These are phyloP conservation scores for Xyliphius kryptos DNA, from an alignment of 2,113 vertebrate genomes.

Conservation along the genomic window DNA sequence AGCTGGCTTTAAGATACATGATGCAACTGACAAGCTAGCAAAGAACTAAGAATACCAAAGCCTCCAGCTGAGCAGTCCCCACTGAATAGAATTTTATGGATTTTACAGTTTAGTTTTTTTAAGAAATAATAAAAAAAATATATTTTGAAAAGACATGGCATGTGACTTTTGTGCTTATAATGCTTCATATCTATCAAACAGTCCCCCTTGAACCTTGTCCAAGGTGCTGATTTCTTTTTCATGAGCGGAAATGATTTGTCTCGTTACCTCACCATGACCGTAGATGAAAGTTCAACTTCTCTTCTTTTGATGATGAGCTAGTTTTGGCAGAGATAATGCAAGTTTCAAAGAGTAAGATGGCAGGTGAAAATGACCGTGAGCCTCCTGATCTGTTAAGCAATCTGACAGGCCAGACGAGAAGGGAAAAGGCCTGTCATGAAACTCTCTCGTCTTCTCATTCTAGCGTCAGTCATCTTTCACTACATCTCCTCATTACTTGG, in stretches of 20 bases:
- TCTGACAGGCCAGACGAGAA: constrained; percentile 31
- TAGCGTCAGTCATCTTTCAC: constrained; percentile 1
- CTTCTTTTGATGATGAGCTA: background rate
- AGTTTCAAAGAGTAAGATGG: constrained; percentile 1
- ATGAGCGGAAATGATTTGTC: constrained; percentile 7
- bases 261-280: background rate
- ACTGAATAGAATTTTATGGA: constrained; percentile 24
- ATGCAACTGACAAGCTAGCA: constrained; percentile 5
- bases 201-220: constrained; percentile 18
- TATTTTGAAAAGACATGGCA: constrained; percentile 33
- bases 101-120: constrained; percentile 9
- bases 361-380: constrained; percentile 13
- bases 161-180: constrained; percentile 27
- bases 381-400: constrained; percentile 7
- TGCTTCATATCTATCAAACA: constrained; percentile 39
- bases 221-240: constrained; percentile 22
- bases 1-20: constrained; percentile 5
- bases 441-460: background rate
- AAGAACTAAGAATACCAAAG: background rate
- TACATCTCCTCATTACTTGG: background rate
- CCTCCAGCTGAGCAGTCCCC: constrained; percentile 9
- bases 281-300: constrained; percentile 16
- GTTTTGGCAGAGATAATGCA: constrained; percentile 4
- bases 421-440: constrained; percentile 14
- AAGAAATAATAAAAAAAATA: constrained; percentile 1